phyloP scores from a whole-genome alignment of 2,113 vertebrate genomes.

The Scalopus aquaticus region DNA sequence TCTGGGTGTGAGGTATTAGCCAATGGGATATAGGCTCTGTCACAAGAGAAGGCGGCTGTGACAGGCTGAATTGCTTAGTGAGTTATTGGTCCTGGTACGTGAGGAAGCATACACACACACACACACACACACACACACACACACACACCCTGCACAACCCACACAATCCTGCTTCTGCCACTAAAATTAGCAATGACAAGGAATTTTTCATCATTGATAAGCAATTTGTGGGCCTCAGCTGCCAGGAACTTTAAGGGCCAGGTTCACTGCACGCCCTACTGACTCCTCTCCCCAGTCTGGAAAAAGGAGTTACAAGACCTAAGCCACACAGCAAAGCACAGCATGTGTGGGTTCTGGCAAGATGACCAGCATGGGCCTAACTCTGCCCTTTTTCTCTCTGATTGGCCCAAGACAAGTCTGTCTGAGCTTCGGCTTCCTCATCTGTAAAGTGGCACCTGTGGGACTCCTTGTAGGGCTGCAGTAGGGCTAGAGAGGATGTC shows the following conservation, averaged over 20 bases:
- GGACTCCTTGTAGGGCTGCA: background rate
- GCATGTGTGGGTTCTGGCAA: background rate
- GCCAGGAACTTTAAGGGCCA: background rate
- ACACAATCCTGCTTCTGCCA: background rate
- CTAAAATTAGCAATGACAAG: background rate
- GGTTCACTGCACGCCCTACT: background rate
- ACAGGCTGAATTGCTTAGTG: constrained; percentile 25
- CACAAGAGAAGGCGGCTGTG: constrained; percentile 14
- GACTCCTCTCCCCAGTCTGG: background rate
- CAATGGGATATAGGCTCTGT: constrained; percentile 36
- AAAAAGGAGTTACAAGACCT: background rate
- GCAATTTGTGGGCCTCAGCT: background rate
- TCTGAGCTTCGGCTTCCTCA: background rate
- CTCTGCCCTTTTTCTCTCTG: background rate
- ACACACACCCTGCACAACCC: background rate
- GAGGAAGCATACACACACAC: background rate
- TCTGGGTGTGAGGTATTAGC: constrained; percentile 27
- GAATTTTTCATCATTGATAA: background rate
- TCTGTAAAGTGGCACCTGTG: background rate
- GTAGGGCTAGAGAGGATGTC: background rate
- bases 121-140: background rate
- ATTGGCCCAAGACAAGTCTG: background rate
- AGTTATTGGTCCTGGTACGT: background rate
- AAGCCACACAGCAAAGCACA: background rate
- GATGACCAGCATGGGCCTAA: background rate